Percentiles rank a stretch among this genome's conserved stretches.
phyloP scores from a whole-genome alignment of 1,140 invertebrate species.

The Antheraea mylitta region DNA sequence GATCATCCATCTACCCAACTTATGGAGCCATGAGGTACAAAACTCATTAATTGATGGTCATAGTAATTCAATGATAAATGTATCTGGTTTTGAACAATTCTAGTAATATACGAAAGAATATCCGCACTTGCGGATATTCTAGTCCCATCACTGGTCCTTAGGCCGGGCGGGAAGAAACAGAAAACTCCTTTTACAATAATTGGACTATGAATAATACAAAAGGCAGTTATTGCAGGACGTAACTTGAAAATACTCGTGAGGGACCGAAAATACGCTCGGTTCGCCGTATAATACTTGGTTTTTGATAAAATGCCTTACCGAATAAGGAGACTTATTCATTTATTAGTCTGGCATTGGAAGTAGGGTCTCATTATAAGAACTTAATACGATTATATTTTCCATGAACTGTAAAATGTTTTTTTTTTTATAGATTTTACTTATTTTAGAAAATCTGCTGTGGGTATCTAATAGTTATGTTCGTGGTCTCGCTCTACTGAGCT shows the following conservation, averaged over 20 bases:
- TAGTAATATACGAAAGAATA: neutral
- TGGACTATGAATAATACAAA: conserved; percentile 75
- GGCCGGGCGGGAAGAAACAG: conserved; percentile 43
- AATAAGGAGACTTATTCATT: conserved; percentile 7
- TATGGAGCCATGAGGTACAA: no score
- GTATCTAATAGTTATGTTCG: no score
- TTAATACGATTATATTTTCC: no score
- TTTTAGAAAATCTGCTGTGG: no score
- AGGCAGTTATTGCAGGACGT: conserved; percentile 64
- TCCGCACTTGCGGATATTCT: neutral
- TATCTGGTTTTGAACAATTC: no score
- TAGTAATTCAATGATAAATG: no score
- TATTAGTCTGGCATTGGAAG: conserved; percentile 2
- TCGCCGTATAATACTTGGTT: neutral
- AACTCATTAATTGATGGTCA: no score
- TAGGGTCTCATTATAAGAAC: neutral
- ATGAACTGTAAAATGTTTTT: neutral
- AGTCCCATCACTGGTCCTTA: conserved; percentile 12
- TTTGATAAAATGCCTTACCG: conserved; percentile 6
- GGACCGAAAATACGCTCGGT: conserved; percentile 6
- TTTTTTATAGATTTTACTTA: neutral
- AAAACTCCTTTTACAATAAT: conserved; percentile 74
- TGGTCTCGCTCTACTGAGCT: no score
- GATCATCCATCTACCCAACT: no score
- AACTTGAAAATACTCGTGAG: conserved; percentile 51